Evolutionary conservation across 30 jellyfish, hydroid and myxozoan genomes (phyloP).

Genomic region (Mastigias papua): DNA sequence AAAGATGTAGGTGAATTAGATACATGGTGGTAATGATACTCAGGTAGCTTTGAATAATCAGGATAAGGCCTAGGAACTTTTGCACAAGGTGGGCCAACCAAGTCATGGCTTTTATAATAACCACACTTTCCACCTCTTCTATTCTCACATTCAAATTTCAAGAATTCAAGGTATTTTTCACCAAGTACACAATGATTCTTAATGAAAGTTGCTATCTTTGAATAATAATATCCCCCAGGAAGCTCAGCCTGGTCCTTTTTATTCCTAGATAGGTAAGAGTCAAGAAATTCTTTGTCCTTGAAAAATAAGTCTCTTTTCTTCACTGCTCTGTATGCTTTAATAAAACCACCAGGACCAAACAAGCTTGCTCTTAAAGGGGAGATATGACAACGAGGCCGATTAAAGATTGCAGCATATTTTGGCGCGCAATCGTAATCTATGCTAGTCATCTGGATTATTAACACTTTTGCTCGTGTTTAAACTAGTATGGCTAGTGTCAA

Average conservation of each 20-base stretch:
- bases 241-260: not conserved
- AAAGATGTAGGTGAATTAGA: not conserved
- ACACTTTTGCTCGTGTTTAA: constrained; percentile 5
- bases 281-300: constrained; percentile 7
- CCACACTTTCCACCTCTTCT: constrained; percentile 18
- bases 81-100: constrained; percentile 49
- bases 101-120: constrained; percentile 10
- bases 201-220: constrained; percentile 12
- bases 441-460: not conserved
- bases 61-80: constrained; percentile 48
- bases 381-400: not conserved
- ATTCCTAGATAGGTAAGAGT: not conserved
- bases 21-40: constrained; percentile 28
- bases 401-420: not conserved
- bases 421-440: not conserved
- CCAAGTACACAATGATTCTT: constrained; percentile 42
- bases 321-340: not conserved
- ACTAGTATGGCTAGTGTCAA: constrained; percentile 19
- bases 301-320: not conserved
- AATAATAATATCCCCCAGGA: constrained; percentile 48
- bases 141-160: constrained; percentile 19
- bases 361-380: not conserved
- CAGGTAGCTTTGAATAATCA: constrained; percentile 35
- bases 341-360: constrained; percentile 53
- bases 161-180: constrained; percentile 34